phyloP scores from a whole-genome alignment of 64 coral and sea anemone genomes.

The Actinia tenebrosa region DNA sequence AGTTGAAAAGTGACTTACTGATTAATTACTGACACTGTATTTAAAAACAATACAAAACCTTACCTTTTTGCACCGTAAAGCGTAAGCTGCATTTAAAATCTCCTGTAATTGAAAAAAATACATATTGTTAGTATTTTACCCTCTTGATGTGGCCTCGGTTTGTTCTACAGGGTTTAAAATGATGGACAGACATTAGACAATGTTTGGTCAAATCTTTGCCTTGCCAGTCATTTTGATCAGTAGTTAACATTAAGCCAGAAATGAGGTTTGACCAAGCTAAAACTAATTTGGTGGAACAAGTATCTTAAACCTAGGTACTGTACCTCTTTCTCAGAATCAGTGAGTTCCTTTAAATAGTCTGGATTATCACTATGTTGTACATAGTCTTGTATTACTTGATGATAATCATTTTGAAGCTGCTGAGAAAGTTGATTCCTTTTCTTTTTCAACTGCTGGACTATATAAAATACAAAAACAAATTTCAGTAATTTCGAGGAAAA shows the following conservation, averaged over 20 bases:
- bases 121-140: neutral
- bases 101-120: neutral
- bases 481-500: no score
- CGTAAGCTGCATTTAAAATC: neutral
- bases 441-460: neutral
- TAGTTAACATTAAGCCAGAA: no score
- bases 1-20: no score
- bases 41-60: neutral
- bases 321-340: neutral
- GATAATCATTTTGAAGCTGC: neutral
- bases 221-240: no score
- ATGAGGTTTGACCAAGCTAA: no score
- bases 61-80: neutral
- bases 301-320: no score
- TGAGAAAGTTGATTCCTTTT: neutral
- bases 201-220: no score
- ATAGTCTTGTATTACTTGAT: neutral
- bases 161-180: no score
- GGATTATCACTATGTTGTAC: neutral
- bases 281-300: no score
- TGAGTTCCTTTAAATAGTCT: neutral
- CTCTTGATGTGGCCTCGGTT: no score
- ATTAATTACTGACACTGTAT: no score
- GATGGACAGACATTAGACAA: no score
- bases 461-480: neutral